These are phyloP conservation scores for Chaetura pelagica DNA, from an alignment of 2,113 vertebrate genomes.

Conservation along the genomic window DNA sequence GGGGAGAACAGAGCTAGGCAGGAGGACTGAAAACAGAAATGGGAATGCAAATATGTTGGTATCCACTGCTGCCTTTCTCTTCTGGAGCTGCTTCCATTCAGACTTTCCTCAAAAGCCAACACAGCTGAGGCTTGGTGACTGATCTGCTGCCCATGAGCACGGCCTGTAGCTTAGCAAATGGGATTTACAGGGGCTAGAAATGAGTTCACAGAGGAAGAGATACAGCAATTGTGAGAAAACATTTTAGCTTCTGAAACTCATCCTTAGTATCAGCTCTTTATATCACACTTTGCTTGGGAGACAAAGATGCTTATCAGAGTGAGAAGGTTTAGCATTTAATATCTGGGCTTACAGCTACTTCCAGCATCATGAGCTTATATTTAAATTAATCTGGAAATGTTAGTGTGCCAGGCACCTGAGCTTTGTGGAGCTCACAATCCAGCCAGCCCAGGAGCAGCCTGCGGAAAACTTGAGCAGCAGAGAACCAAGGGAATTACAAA, in stretches of 20 bases:
- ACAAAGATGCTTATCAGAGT: background rate
- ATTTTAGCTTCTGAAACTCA: background rate
- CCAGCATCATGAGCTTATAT: accelerated
- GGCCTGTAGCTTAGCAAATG: background rate
- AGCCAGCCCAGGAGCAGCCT: no score
- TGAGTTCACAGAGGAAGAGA: background rate
- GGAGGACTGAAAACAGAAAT: background rate
- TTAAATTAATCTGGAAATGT: background rate
- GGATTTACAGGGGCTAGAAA: background rate
- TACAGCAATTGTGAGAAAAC: background rate
- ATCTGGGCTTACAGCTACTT: background rate
- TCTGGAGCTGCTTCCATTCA: background rate
- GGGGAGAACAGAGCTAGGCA: background rate
- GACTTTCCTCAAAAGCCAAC: background rate
- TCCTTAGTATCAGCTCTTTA: background rate
- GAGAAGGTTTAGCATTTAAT: background rate
- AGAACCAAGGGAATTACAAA: background rate
- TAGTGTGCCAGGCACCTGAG: background rate
- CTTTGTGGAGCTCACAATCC: background rate
- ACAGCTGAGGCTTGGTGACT: background rate
- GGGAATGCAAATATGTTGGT: background rate
- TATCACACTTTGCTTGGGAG: background rate
- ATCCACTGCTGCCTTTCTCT: background rate
- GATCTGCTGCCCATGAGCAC: background rate
- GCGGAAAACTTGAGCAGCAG: accelerated